Evolutionary conservation across 2,113 vertebrate genomes (phyloP), one percentile per base, ranked within the genome.

Genomic region (Platanista minor): DNA sequence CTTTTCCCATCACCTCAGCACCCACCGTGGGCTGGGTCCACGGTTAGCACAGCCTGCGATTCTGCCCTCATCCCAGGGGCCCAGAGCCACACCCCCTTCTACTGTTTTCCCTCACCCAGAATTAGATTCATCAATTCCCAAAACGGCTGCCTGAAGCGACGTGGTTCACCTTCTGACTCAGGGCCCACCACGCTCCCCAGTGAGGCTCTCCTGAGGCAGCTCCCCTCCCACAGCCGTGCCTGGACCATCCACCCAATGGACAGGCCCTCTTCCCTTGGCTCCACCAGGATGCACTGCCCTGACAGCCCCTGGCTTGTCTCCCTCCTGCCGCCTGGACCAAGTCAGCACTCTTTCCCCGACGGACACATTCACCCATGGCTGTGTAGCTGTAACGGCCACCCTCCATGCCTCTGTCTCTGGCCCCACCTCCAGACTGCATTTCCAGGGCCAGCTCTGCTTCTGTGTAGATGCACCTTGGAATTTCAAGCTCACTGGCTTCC

Each of bases 21-120:
- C 25, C 57, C 15, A 1, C 36, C 0, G 0, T 6, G 33, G 17
- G 20, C 86, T 64, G 54, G 23, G 3, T 20, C 23, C 36, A 9
- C n/a, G 15, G 71, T 46, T 11, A 9, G 15, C 9, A 15, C 7
- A 75, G 13, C 49, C 82, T 72, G 21, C 8, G 64, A 52, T 41
- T 61, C 66, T 6, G 13, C 18, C 49, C 49, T 27, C 15, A 18
- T 20, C 6, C 78, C 20, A 0, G 1, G 23, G 15, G 52, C 31
- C 29, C 29, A 36, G 5, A 72, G 29, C 11, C 18, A 1, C 27
- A 27, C 71, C 29, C 20, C 6, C 71, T 67, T 57, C 69, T 49
- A 0, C 74, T 9, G 33, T 21, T 52, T 67, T 57, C 27, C 29
- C n/a, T 49, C 23, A 27, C 25, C 14, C 61, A 39, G 33, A 72